A percentile compares a stretch with the other conserved stretches of the same genome.
Evolutionary conservation across 2,797 vertebrate genomes (phyloP).

Genomic region (Garrulus glandarius): DNA sequence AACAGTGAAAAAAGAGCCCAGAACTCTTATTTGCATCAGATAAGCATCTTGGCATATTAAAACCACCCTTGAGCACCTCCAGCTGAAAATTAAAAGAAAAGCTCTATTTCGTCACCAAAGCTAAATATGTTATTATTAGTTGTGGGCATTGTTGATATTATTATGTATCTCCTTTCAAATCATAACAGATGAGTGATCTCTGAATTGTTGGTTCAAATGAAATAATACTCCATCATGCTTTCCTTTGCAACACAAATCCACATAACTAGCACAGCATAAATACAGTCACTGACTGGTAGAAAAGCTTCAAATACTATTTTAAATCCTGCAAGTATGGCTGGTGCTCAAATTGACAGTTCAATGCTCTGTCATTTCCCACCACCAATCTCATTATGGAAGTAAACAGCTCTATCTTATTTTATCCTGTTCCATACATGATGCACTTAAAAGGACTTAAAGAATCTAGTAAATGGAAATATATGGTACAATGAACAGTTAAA

Average conservation of each 20-base stretch:
- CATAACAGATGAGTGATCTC: constrained; percentile 36
- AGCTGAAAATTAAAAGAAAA: neutral
- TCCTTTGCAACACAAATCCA: constrained; percentile 39
- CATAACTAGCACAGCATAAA: constrained; percentile 23
- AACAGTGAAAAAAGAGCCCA: neutral
- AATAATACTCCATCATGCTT: constrained; percentile 4
- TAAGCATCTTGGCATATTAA: neutral
- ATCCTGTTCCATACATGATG: constrained; percentile 13
- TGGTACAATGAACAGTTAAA: constrained; percentile 61
- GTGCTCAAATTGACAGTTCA: constrained; percentile 49
- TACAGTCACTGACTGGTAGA: constrained; percentile 31
- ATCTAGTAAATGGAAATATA: constrained; percentile 65
- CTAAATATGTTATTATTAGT: neutral
- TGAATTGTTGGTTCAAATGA: constrained; percentile 23
- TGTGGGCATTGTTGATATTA: neutral
- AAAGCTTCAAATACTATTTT: constrained; percentile 50
- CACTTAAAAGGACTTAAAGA: constrained; percentile 57
- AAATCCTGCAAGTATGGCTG: constrained; percentile 36
- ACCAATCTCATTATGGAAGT: constrained; percentile 47
- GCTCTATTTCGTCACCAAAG: neutral
- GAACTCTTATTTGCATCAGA: neutral
- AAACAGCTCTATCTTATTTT: constrained; percentile 27
- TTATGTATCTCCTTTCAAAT: constrained; percentile 10
- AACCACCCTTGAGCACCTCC: neutral
- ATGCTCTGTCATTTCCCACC: constrained; percentile 43